Base-by-base conservation (phyloP, 2,888 invertebrate genomes). In the Drosophila eohydei region DNA sequence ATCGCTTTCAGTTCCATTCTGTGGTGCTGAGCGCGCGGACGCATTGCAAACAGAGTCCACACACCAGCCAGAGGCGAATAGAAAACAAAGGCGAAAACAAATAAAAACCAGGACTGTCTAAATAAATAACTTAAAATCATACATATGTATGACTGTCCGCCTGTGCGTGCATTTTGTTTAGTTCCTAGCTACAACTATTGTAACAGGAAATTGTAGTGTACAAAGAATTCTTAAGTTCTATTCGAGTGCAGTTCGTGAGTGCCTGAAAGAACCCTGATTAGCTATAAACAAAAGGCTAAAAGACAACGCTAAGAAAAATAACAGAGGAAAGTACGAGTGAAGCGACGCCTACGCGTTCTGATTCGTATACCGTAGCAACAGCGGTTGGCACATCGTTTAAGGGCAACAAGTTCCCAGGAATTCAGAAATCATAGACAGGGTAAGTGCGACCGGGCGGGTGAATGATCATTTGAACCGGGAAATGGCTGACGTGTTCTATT, bases 11-110 rank as follows among this genome's bases (percentile, higher is more conserved):
- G 90, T 91, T 79, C 74, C 79, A 78, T 76, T 89, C 70, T 80
- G 83, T 71, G 66, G 77, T 88, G 84, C 89, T 81, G 81, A 84
- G 77, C 82, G 91, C 89, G 90, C 91, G 91, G 91, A 81, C 89
- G 91, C 86, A 83, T 73, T 79, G 67, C 51, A 41, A 51, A 76
- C n/a, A 54, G 5, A 43, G 48, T 68, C 61, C 78, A 69, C 62
- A 14, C 4, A 30, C 30, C 61, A 51, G 21, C 32, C 16, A 28
- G n/a, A 55, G 51, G 32, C 64, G 52, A 73, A 62, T 57, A 48
- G 26, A 36, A 68, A 68, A 63, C 54, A 68, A 70, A 70, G 60
- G 57, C 38, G 54, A 57, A 52, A 52, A 3, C 28, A 48, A 44
- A 5, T 41, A 41, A 52, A 76, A 65, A 56, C 54, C 64, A 66